Percentiles rank a stretch among this genome's conserved stretches.
These are phyloP conservation scores for Otus sunia DNA, from an alignment of 2,113 vertebrate genomes.

Conservation along the genomic window DNA sequence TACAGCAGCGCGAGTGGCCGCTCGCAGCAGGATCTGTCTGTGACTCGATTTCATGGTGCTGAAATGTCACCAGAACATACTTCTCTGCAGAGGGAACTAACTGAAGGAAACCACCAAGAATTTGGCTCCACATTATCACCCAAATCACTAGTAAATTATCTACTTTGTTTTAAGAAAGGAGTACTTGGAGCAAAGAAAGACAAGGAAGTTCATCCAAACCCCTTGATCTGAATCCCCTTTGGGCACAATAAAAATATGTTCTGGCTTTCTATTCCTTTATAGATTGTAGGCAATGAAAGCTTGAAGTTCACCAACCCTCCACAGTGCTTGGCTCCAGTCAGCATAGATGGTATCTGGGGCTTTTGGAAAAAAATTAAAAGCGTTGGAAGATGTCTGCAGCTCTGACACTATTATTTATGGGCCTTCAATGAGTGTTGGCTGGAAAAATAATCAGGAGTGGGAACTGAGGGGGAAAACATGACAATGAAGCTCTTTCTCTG, in stretches of 20 bases:
- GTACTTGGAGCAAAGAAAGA: not conserved
- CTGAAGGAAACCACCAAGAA: conserved; percentile 16
- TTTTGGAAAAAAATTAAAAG: not conserved
- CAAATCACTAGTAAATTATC: not conserved
- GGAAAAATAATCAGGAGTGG: not conserved
- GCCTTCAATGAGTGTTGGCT: not conserved
- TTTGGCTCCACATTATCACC: not conserved
- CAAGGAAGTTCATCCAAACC: not conserved
- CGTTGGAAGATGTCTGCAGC: not conserved
- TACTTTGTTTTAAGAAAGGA: not conserved
- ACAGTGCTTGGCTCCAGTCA: not conserved
- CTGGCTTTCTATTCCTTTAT: not conserved
- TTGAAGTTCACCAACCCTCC: not conserved
- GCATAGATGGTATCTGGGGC: not conserved
- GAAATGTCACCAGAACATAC: not conserved
- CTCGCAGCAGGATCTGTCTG: not conserved
- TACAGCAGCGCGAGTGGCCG: not conserved
- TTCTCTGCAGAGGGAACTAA: not conserved
- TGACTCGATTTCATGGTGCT: not conserved
- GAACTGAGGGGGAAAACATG: not conserved
- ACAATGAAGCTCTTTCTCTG: not conserved
- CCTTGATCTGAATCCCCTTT: conserved; percentile 17
- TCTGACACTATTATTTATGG: not conserved
- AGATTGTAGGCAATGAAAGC: not conserved
- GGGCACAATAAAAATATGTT: not conserved